Base-by-base conservation (phyloP, 2,888 invertebrate species). In the Monoplex corrugatus region DNA sequence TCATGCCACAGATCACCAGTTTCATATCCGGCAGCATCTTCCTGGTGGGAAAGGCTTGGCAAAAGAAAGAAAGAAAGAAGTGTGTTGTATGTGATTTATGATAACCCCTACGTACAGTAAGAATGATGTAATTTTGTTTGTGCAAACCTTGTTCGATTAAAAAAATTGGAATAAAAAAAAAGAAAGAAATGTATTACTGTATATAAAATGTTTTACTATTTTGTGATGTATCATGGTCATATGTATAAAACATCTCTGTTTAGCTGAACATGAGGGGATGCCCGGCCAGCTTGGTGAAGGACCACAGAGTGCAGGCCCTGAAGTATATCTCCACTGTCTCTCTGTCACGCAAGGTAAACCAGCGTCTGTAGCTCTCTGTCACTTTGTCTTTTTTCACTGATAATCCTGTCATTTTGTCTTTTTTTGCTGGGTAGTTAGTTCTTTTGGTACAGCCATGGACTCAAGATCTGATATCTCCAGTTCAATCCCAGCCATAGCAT, bases 191-290 rank as follows among this genome's bases (percentile, higher is more conserved):
- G 57, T 57, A 19, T 57, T 0, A 23, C 57, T 13, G 57, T 57
- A 19, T 57, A 23, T 57, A n/a, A n/a, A n/a, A n/a, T 57, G 16
- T 13, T 57, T 57, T 57, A 19, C 57, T 23, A 57, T 13, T 57
- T 57, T 57, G 57, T 23, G 57, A 2, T 57, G 13, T 57, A 2
- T 57, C 57, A 57, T 57, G 0, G 57, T 2, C 16, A 19, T 57
- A 57, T 19, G 0, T 57, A 2, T 19, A 19, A 23, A 0, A 2
- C 16, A 23, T 13, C 50, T 57, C 57, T 23, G 89, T 90, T 82
- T 90, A 92, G 92, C 86, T 92, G 45, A 87, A 84, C 68, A 63
- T 91, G 35, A 82, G 44, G 32, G 92, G 89, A 19, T 92, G 92
- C 80, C 92, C 92, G 1, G 87, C 91, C n/a, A 57, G 87, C 35